Conservation (phyloP, 2,797 vertebrate species). For the Chromis chromis region DNA sequence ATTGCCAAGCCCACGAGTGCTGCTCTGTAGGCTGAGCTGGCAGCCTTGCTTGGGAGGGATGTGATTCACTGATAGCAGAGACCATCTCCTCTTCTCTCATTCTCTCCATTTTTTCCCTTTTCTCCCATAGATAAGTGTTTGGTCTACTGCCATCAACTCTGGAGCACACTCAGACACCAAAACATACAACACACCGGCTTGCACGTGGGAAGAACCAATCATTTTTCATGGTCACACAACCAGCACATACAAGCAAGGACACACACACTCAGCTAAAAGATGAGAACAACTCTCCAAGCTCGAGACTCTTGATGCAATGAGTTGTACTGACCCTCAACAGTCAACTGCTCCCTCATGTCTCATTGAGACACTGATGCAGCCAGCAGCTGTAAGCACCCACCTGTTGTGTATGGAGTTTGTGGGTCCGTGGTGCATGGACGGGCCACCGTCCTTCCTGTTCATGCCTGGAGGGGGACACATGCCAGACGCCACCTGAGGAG, state of each 20-base stretch:
- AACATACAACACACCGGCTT: constrained; percentile 44
- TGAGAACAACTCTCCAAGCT: background rate
- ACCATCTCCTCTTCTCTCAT: constrained; percentile 35
- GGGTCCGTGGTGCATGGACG: constrained; percentile 90
- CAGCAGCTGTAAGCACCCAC: constrained; percentile 67
- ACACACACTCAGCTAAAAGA: background rate
- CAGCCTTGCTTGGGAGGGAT: constrained; percentile 34
- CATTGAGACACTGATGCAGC: background rate
- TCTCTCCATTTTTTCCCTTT: constrained; percentile 37
- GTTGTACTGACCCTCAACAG: constrained; percentile 9
- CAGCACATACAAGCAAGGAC: constrained; percentile 11
- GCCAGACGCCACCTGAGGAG: constrained; percentile 89
- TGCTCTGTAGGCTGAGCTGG: constrained; percentile 52
- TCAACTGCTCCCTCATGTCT: constrained; percentile 1
- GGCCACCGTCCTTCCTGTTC: constrained; percentile 92
- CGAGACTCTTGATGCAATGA: constrained; percentile 5
- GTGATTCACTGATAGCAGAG: constrained; percentile 51
- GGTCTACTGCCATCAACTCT: constrained; percentile 59
- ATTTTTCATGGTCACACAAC: constrained; percentile 47
- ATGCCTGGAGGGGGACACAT: constrained; percentile 89
- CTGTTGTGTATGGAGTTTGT: constrained; percentile 97
- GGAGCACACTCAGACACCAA: constrained; percentile 39
- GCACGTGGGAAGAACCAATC: constrained; percentile 51
- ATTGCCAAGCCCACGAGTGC: constrained; percentile 33
- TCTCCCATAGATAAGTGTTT: constrained; percentile 48